phyloP scores from a whole-genome alignment of 2,888 invertebrate species.

The Tricholauxania praeusta region DNA sequence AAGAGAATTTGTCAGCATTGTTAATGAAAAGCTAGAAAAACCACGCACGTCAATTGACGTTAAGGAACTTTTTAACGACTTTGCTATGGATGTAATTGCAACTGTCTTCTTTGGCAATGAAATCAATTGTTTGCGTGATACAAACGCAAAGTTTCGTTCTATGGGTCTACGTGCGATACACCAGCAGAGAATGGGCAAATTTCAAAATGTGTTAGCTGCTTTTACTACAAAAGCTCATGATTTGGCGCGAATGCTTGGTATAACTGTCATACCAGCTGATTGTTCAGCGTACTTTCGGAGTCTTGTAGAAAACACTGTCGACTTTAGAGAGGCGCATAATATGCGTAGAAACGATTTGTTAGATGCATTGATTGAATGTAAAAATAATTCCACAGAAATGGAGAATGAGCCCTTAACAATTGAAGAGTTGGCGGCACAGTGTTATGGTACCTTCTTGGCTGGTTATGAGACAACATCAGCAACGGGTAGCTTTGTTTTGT shows the following conservation, averaged over 20 bases:
- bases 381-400: constrained; percentile 59
- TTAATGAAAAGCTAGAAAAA: constrained; percentile 48
- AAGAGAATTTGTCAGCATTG: constrained; percentile 49
- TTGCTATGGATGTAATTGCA: constrained; percentile 70
- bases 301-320: neutral
- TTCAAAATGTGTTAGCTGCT: constrained; percentile 29
- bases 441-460: constrained; percentile 70
- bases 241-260: constrained; percentile 37
- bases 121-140: constrained; percentile 65
- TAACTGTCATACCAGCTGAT: constrained; percentile 40
- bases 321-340: constrained; percentile 48
- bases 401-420: constrained; percentile 53
- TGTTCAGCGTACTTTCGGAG: constrained; percentile 63
- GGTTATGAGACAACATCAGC: constrained; percentile 71
- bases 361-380: constrained; percentile 69
- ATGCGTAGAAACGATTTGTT: constrained; percentile 71
- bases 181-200: constrained; percentile 22
- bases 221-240: constrained; percentile 37
- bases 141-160: constrained; percentile 59
- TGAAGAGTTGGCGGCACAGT: constrained; percentile 70
- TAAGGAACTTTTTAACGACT: constrained; percentile 66
- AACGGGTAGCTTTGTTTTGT: constrained; percentile 68
- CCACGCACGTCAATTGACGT: constrained; percentile 57
- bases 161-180: constrained; percentile 44
- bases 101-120: constrained; percentile 69